Base-by-base conservation (phyloP, 2,888 invertebrate genomes). In the Achlya flavicornis region DNA sequence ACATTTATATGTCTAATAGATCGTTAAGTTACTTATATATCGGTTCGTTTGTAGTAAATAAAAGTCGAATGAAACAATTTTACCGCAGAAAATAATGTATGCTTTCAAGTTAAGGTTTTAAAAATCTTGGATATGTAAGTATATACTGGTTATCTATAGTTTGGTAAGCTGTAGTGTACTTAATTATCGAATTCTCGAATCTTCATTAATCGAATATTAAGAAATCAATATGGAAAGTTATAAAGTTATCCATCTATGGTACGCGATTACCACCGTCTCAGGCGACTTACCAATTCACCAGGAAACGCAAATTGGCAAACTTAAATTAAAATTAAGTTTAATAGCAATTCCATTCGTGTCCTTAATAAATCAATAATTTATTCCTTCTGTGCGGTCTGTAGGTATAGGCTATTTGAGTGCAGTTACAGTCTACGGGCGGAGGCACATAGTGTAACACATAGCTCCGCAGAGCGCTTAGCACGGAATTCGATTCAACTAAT, bases 401-500 rank as follows among this genome's bases (percentile, higher is more conserved):
- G 71, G 69, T 73, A 77, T 71, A 74, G 74, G 69, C 77, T 71
- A 81, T 81, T 78, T 72, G 75, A 76, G 71, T 76, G 76, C 77
- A 83, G 78, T 78, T 80, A 80, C 76, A 75, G 76, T 76, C 73
- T 74, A 73, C 72, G n/a, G n/a, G n/a, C n/a, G 66, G 69, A 70
- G 73, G 79, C 77, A 72, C 77, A 77, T 75, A 75, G 78, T 77
- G 85, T 86, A 88, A 91, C 87, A 85, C 89, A 91, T 89, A 82
- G 88, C 81, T 77, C 88, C 79, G 89, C 89, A 91, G 78, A 89
- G 87, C 85, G 91, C 91, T 92, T 91, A 92, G 88, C 83, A 87
- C 84, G 83, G 88, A 91, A 92, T 92, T 90, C 92, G 90, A 93
- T 93, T 91, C 90, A 88, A 88, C 87, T 93, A 93, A 92, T 92